Base-by-base conservation (phyloP, 2,888 invertebrate species). In the Eupithecia tripunctaria region DNA sequence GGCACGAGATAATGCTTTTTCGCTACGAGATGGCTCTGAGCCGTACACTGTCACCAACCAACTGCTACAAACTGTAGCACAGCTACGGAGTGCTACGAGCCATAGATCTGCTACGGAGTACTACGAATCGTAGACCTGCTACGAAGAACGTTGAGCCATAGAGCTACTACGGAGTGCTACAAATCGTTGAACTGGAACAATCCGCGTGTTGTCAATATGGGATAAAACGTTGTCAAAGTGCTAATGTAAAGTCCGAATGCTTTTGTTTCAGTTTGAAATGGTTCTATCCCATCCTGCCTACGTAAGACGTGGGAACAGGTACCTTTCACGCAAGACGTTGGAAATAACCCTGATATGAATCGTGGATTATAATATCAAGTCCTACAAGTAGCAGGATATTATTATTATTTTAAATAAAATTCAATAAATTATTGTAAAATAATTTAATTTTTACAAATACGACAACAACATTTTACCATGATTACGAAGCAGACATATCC, bases 1-100 rank as follows among this genome's bases (percentile, higher is more conserved):
- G 68, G 68, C 43, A 14, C 60, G 60, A 60, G 72, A 21, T n/a
- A n/a, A n/a, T n/a, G n/a, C n/a, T n/a, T 43, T 56, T 21, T 29
- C 41, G 67, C 63, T 60, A 43, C 43, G 43, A n/a, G n/a, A 43
- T 43, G 1, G 18, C 4, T 47, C n/a, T 18, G 67, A 38, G 38
- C 38, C 38, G 29, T 60, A 15, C 29, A 18, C 51, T 70, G 47
- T 47, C 51, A 60, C 25, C 41, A 51, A 47, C 14, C 32, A 32
- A 32, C 32, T 47, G 38, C 63, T 51, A 67, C 67, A 38, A 56
- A 25, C 8, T 25, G n/a, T 32, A 66, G 38, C 29, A 51, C 65
- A 41, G 38, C 43, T 41, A 32, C 64, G 56, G 64, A 70, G 8
- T 47, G 47, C 67, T 51, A 67, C 64, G 29, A 56, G 18, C 8